Evolutionary conservation across 2,113 vertebrate species (phyloP).

Genomic region (Machaerirhynchus nigripectus): DNA sequence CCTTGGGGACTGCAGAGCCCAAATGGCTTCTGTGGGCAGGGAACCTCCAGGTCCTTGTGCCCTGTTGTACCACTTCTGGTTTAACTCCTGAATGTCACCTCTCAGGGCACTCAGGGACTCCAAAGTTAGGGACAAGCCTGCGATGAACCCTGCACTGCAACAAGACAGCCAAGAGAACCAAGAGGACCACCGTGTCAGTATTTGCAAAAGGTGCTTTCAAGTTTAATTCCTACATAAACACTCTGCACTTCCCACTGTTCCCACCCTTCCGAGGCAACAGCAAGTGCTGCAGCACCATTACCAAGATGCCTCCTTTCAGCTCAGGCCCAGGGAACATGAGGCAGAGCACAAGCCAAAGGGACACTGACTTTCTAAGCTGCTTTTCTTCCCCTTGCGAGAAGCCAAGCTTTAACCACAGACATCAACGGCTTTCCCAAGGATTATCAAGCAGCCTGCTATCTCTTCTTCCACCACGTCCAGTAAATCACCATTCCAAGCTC

Average conservation of each 20-base stretch:
- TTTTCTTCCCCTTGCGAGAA: not conserved
- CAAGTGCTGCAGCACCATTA: not conserved
- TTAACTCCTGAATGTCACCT: too few relatives aligned
- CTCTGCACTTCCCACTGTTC: not conserved
- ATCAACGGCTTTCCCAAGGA: not conserved
- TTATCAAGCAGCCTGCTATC: not conserved
- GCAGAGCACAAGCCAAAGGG: not conserved
- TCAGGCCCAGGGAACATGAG: not conserved
- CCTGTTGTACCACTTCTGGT: fast-evolving
- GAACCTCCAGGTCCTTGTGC: too few relatives aligned
- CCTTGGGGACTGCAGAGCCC: not conserved
- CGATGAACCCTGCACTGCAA: not conserved
- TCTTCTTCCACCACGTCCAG: not conserved
- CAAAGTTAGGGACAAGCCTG: not conserved
- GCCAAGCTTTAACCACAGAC: not conserved
- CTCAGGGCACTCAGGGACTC: too few relatives aligned
- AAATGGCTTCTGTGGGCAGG: fast-evolving
- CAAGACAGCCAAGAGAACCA: too few relatives aligned
- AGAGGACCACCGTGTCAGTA: fast-evolving
- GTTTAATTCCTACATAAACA: too few relatives aligned
- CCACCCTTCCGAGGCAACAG: not conserved
- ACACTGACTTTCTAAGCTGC: not conserved
- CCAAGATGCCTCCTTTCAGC: not conserved
- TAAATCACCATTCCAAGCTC: not conserved
- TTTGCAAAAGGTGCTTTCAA: not conserved